phyloP scores from a whole-genome alignment of 2,797 vertebrate species.

The Echiichthys vipera region DNA sequence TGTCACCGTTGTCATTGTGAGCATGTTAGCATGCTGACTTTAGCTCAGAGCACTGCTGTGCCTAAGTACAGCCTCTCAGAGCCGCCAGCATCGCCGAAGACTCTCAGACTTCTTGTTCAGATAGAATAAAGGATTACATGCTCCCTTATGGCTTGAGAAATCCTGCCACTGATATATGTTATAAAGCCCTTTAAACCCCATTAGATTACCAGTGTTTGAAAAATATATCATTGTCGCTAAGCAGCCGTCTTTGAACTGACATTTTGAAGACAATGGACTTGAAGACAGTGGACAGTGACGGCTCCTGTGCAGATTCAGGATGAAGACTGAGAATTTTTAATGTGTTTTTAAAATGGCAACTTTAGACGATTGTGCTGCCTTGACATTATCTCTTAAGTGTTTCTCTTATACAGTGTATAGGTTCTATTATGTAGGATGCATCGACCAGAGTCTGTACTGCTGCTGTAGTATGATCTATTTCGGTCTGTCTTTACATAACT shows the following conservation, averaged over 20 bases:
- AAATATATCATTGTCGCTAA: neutral
- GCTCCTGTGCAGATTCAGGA: neutral
- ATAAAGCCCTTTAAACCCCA: neutral
- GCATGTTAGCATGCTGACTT: neutral
- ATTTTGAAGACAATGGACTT: neutral
- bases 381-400: neutral
- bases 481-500: neutral
- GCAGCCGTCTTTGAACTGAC: neutral
- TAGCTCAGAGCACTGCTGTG: neutral
- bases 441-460: neutral
- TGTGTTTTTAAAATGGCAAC: neutral
- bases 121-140: conserved; percentile 25
- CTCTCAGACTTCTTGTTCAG: neutral
- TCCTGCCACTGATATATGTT: neutral
- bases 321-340: neutral
- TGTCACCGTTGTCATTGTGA: neutral
- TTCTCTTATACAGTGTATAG: neutral
- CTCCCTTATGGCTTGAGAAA: neutral
- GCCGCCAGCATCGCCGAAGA: neutral
- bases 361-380: neutral
- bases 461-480: neutral
- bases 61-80: neutral
- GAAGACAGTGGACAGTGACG: neutral
- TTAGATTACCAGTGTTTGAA: neutral
- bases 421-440: too few species aligned